Base-by-base conservation (phyloP, 2,888 invertebrate species). In the Ellobium chinense region DNA sequence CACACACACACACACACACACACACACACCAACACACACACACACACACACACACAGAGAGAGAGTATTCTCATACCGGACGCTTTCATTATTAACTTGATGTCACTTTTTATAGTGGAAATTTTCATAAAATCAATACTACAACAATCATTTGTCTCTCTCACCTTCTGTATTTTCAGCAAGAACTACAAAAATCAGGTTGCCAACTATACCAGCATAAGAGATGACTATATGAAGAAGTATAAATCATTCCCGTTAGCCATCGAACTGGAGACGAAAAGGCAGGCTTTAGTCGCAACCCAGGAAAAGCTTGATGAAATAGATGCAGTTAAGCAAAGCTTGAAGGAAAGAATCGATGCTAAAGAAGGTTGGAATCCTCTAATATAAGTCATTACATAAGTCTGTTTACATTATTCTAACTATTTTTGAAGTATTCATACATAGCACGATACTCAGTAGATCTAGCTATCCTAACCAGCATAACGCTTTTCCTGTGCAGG, bases 151-250 rank as follows among this genome's bases (percentile, higher is more conserved):
- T n/a, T n/a, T n/a, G n/a, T n/a, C n/a, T n/a, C n/a, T n/a, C n/a
- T n/a, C n/a, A n/a, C n/a, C n/a, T n/a, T 12, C 18, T 2, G 18
- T 36, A 37, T 39, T 78, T 60, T 4, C 29, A 78, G 78, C 24
- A 69, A 78, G 29, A 34, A 62, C 14, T 78, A 78, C 29, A 46
- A 78, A 29, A 46, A 69, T 2, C 78, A 78, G 1, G 12, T 78
- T 21, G 39, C 69, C 4, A 70, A 70, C 34, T 78, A 78, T 46
- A 37, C 70, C n/a, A 78, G 60, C 31, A 62, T 46, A 29, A 70
- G 62, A 12, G 70, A 78, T 46, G 78, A 78, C 31, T 78, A 70
- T 56, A 78, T 78, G 69, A 63, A 21, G 21, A 78, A 78, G 24
- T 78, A 78, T 31, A 31, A 39, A 14, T n/a, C 36, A 0, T 77